Percentiles rank a stretch among this genome's conserved stretches.
Evolutionary conservation across 2,888 invertebrate genomes (phyloP).

Genomic region (Scaeva pyrastri): DNA sequence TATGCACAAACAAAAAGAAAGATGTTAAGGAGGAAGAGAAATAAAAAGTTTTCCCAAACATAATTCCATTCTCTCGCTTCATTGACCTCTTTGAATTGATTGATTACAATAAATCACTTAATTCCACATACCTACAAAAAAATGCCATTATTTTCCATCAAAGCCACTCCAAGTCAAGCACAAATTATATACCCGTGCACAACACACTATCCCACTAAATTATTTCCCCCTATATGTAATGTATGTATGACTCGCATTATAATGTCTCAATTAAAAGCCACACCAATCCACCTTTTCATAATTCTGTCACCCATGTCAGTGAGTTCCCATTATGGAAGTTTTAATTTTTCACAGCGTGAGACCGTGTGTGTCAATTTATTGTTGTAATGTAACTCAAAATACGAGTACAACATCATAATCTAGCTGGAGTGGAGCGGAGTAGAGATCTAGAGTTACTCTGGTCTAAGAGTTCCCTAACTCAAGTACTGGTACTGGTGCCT

Average conservation of each 20-base stretch:
- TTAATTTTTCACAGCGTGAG: conserved; percentile 65
- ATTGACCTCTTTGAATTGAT: not conserved
- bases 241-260: too few relatives aligned
- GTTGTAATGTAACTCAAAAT: conserved; percentile 30
- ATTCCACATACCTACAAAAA: conserved; percentile 24
- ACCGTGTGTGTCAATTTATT: conserved; percentile 47
- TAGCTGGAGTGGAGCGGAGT: not conserved
- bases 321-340: conserved; percentile 57
- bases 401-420: conserved; percentile 47
- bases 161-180: not conserved
- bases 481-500: conserved; percentile 25
- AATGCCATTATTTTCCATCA: conserved; percentile 53
- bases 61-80: not conserved
- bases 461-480: conserved; percentile 41
- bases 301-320: conserved; percentile 16
- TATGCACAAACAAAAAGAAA: too few relatives aligned
- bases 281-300: conserved; percentile 47
- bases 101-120: conserved; percentile 50
- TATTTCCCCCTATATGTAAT: too few relatives aligned
- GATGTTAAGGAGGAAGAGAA: too few relatives aligned
- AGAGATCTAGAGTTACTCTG: not conserved
- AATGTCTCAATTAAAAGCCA: conserved; percentile 69
- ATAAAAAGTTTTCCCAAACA: too few relatives aligned
- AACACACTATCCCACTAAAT: conserved; percentile 25
- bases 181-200: not conserved